These are phyloP conservation scores for Resseliella maxima DNA, from an alignment of 2,888 invertebrate species.

Conservation along the genomic window DNA sequence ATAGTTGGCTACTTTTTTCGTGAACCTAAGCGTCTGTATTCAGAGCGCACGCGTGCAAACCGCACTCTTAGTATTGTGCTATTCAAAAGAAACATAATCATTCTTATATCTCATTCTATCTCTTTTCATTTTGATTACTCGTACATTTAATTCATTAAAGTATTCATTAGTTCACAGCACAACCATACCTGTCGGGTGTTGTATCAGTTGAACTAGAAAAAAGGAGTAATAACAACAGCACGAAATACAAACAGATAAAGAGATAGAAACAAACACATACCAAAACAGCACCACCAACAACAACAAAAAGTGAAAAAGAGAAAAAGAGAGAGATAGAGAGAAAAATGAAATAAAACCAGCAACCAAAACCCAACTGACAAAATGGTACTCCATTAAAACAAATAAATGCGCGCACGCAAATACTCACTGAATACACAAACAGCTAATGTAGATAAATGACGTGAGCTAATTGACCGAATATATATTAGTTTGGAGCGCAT, in stretches of 20 bases:
- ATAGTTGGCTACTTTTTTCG: too few species aligned
- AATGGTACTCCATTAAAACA: conserved; percentile 37
- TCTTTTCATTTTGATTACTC: conserved; percentile 28
- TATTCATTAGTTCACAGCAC: conserved; percentile 25
- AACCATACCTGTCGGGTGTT: conserved; percentile 32
- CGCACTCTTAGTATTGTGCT: not conserved
- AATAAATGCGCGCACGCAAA: conserved; percentile 51
- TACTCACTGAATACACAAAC: conserved; percentile 46
- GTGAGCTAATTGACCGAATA: conserved; percentile 51
- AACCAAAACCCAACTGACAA: conserved; percentile 18
- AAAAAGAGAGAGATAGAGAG: too few species aligned
- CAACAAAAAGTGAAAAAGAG: not conserved
- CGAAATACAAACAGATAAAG: not conserved
- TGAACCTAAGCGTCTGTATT: too few species aligned
- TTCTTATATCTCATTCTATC: too few species aligned
- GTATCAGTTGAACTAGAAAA: conserved; percentile 9
- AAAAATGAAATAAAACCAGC: too few species aligned
- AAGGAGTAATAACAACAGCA: not conserved
- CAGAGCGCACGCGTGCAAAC: not conserved
- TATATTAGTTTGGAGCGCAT: conserved; percentile 3
- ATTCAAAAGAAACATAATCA: not conserved
- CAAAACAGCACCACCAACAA: not conserved
- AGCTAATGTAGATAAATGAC: conserved; percentile 51
- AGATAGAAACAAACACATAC: not conserved
- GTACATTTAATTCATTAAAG: conserved; percentile 27